These are phyloP conservation scores for Orbicella faveolata DNA, from an alignment of 64 coral and sea anemone genomes.

Conservation along the genomic window DNA sequence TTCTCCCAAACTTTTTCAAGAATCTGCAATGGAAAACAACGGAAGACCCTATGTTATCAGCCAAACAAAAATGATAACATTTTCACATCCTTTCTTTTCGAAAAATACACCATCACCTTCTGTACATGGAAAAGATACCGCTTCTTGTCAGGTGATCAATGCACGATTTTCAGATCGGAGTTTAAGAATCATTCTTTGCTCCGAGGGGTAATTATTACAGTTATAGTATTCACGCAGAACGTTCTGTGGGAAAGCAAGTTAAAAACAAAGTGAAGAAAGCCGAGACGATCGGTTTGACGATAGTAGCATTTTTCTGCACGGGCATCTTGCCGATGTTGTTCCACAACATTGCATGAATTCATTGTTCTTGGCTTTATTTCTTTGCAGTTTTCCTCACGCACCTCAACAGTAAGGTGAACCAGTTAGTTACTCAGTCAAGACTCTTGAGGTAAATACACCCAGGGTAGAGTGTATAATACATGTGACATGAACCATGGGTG, in stretches of 20 bases:
- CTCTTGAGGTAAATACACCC: no score
- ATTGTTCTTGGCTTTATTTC: slow-evolving; percentile 58
- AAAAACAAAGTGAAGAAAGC: slow-evolving; percentile 61
- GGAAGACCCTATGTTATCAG: not conserved
- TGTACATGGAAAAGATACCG: no score
- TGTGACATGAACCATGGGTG: no score
- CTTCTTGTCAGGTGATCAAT: no score
- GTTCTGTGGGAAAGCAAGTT: slow-evolving; percentile 6
- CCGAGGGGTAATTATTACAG: no score
- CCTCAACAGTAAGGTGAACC: no score
- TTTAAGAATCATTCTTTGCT: no score
- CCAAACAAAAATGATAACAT: not conserved
- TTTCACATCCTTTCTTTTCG: not conserved
- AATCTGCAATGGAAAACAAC: slow-evolving; percentile 14
- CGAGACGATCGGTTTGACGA: slow-evolving; percentile 63
- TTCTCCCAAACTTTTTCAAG: slow-evolving; percentile 66
- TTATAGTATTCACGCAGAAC: no score
- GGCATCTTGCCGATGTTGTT: slow-evolving; percentile 55
- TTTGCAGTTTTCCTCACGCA: not conserved
- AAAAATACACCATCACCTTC: no score
- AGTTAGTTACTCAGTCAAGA: no score
- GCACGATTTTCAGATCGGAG: no score
- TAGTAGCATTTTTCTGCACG: slow-evolving; percentile 55
- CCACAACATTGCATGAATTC: slow-evolving; percentile 56
- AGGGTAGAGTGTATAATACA: no score